Base-by-base conservation (phyloP, 2,888 invertebrate genomes). In the Gasteruption jaculator region DNA sequence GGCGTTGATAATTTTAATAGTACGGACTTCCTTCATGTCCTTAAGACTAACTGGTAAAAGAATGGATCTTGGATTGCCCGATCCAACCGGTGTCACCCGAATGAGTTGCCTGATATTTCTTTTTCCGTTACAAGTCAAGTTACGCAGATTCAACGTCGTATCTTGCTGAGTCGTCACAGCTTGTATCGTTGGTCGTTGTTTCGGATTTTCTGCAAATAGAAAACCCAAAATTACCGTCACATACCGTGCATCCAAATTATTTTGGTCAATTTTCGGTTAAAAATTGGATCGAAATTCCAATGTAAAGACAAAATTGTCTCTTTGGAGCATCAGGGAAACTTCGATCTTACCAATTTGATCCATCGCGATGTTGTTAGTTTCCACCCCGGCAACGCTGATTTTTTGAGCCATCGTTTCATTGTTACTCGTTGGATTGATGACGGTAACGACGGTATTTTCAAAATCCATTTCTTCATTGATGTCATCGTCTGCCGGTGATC, bases 1-100 rank as follows among this genome's bases (percentile, higher is more conserved):
- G 0, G 83, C 79, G 54, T 84, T 85, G 37, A 86, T 79, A 40
- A 86, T 83, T 71, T 86, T 83, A 41, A 84, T 81, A 1, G 82
- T 80, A 53, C 80, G 81, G 41, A 86, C 75, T 61, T 83, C 83
- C 66, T 84, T 83, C 71, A 84, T 81, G 44, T 81, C 80, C 54
- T 81, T 81, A 33, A 81, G 71, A 22, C 80, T 83, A 5, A 86
- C 80, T 1, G 86, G 86, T 15, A 87, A 72, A 11, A 86, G 72
- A 45, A 87, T 81, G 0, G 85, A 84, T 11, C 85, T 72, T 4
- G 80, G 68, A 49, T 72, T 71, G 4, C 65, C 64, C 3, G 70
- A 68, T n/a, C 63, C 60, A 42, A 68, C 58, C 3, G 70, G 67
- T 7, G 70, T 69, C 1, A 71, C 69, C n/a, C 68, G 63, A 43